phyloP scores from a whole-genome alignment of 2,113 vertebrate species.

The Mormoops blainvillei region DNA sequence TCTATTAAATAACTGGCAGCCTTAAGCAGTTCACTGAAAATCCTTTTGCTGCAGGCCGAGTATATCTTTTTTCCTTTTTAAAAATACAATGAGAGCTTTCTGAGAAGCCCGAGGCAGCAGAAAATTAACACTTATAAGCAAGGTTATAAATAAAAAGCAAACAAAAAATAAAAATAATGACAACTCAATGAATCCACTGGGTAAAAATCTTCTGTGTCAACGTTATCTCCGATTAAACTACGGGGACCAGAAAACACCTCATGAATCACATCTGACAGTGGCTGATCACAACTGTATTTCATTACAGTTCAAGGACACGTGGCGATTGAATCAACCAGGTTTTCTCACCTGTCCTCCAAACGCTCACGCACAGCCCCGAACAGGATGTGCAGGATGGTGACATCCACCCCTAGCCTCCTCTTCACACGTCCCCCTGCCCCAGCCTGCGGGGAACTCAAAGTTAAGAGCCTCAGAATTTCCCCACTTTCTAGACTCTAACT shows the following conservation, averaged over 20 bases:
- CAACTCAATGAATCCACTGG: neutral
- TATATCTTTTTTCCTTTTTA: neutral
- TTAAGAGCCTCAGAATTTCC: neutral
- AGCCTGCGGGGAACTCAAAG: fast-evolving
- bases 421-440: neutral
- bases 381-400: neutral
- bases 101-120: neutral
- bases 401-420: neutral
- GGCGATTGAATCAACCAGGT: neutral
- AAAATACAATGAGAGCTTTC: neutral
- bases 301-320: neutral
- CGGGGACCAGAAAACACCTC: neutral
- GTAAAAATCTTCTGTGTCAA: neutral
- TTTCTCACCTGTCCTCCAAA: neutral
- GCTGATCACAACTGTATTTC: too few relatives aligned
- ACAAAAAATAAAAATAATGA: neutral
- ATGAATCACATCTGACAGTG: fast-evolving
- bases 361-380: too few relatives aligned
- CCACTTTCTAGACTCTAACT: neutral
- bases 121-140: neutral
- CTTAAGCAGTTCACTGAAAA: neutral
- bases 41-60: neutral
- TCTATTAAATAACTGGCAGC: neutral
- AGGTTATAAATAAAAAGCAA: neutral
- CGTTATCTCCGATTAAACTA: neutral